Evolutionary conservation across 2,113 vertebrate species (phyloP), one percentile per base, ranked within the genome.

Genomic region (Odocoileus virginianus): DNA sequence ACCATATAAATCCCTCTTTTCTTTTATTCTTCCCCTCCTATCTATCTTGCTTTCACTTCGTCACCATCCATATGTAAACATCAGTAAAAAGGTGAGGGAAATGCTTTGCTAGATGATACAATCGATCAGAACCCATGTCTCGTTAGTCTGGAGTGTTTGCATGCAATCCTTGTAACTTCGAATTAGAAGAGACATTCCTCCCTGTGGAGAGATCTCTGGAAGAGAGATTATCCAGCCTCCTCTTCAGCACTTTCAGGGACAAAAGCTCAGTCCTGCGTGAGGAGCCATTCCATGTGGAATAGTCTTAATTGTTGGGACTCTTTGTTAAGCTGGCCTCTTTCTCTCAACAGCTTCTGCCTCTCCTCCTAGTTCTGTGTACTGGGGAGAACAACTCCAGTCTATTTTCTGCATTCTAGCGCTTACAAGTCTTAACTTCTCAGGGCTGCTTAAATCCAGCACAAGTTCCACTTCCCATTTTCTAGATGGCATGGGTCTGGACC

Each of bases 41-140:
- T 55, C 15, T 33, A 17, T 89, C 30, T 89, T 94, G 36, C n/a
- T 54, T 78, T 92, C 7, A 67, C 25, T 89, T 83, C n/a, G 23
- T 67, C 60, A 13, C 58, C 12, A 12, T 23, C 11, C 17, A 27
- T 47, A 7, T 61, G 9, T 86, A 57, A 71, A 33, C 60, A 33
- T 95, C 36, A 60, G 90, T 64, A 23, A 76, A 67, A 91, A 60
- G 60, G 33, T 95, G 30, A 71, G 58, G 76, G 47, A 67, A 89
- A 47, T 8, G 23, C 61, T 71, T 93, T 61, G 2, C 30, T 93
- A 1, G n/a, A 2, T 81, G 54, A 25, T 60, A 6, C 43, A 47
- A 89, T 52, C 71, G 9, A 7, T 67, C 40, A 13, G 36, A 93
- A 89, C 19, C 45, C 40, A 1, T 57, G 86, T 96, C 27, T 33